Percentiles rank a stretch among this genome's conserved stretches.
phyloP scores from a whole-genome alignment of 92 coral and sea anemone genomes.

The Phenganax subtilis region DNA sequence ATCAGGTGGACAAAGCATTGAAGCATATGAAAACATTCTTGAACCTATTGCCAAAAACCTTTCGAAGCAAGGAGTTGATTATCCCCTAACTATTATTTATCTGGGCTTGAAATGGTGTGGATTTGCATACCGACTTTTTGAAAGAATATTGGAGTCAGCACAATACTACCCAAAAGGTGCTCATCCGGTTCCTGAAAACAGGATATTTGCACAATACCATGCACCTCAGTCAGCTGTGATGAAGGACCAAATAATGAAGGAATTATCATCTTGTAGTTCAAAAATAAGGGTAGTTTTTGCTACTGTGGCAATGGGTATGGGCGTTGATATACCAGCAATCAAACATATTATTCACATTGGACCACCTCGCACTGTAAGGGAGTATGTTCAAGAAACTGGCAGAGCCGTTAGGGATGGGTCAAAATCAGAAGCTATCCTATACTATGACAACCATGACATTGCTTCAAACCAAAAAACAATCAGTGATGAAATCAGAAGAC shows the following conservation, averaged over 20 bases:
- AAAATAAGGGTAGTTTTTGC: conserved; percentile 54
- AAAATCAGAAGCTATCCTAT: neutral
- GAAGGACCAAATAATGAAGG: conserved; percentile 48
- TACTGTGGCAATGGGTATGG: conserved; percentile 63
- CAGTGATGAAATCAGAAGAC: conserved; percentile 18
- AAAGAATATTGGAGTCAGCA: neutral
- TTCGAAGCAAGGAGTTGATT: neutral
- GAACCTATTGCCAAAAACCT: neutral
- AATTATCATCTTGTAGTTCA: conserved; percentile 29
- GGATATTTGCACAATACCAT: conserved; percentile 39
- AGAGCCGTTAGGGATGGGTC: neutral
- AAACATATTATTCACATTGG: conserved; percentile 2
- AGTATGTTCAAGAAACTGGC: neutral
- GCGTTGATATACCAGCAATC: conserved; percentile 50
- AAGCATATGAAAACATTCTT: conserved; percentile 17
- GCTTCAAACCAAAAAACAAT: neutral
- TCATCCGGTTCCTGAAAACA: conserved; percentile 18
- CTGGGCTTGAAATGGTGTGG: conserved; percentile 30
- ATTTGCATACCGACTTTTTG: conserved; percentile 9
- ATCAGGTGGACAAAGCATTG: conserved; percentile 6
- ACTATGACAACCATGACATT: neutral
- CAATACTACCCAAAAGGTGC: conserved; percentile 4
- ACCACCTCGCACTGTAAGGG: neutral
- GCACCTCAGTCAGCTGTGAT: conserved; percentile 41
- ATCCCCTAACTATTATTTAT: conserved; percentile 5